Evolutionary conservation across 2,797 vertebrate species (phyloP), one percentile per base, ranked within the genome.

Genomic region (Apogon hyalosoma): DNA sequence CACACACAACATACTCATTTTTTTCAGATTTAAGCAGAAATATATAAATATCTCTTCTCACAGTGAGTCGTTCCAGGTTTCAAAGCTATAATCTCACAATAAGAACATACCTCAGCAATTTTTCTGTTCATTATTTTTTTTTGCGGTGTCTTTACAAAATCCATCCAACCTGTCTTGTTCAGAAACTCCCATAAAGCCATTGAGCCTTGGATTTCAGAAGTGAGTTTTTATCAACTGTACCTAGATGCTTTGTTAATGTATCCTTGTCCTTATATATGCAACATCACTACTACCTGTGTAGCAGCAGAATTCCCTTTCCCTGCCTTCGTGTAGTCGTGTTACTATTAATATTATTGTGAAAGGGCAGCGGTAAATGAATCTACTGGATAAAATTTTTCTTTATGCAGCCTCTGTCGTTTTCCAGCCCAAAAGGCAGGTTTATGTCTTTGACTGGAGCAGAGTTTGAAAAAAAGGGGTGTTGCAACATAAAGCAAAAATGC

Each of bases 101-200:
- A 89, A 88, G 16, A 86, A 83, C 87, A 88, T 87, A 88, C 90
- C 88, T 91, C 85, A 91, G 85, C 38, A 31, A 56, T 63, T 73
- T 66, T 59, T 58, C 41, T 69, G 45, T 56, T 47, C 24, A 2
- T 28, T 54, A 45, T 57, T 64, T 51, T 69, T 60, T 72, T 54
- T 69, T 38, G 14, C 36, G 46, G 72, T 69, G 38, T 86, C 70
- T 71, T 71, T 81, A 64, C 61, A 85, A 75, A 80, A 80, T 90
- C 88, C 90, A 88, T 91, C 80, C 87, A 83, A 43, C 66, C 51
- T 47, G 48, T 82, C 45, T 65, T 66, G 24, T 36, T 69, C 75
- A 67, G 77, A 82, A 83, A 75, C 50, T 69, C 73, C 68, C 67
- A 21, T 65, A 77, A 75, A 84, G 78, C 84, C 76, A 77, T 82